Evolutionary conservation across 1,140 invertebrate genomes (phyloP), one percentile per base, ranked within the genome.

Genomic region (Trichoplusia ni): DNA sequence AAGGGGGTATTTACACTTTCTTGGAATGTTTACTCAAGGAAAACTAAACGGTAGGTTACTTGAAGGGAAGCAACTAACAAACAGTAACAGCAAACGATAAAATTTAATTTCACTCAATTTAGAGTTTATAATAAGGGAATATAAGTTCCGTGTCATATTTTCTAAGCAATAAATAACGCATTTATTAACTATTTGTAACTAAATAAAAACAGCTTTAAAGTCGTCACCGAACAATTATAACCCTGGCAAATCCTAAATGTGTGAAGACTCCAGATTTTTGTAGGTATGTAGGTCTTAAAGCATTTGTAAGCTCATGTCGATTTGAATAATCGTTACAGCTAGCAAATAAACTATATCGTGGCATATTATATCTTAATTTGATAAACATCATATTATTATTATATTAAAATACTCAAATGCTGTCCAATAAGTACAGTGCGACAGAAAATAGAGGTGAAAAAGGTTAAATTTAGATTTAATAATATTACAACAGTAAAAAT

Each of bases 301-400:
- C 81, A 63, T 81, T 62, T 49, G 69, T 82, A 86, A 86, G 84
- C 84, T 86, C 84, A 67, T 73, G 62, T 77, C 58, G 56, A 71
- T 74, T 77, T 69, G 74, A 75, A 75, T 46, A 68, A 71, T 53
- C 31, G 49, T 71, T 68, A 60, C 67, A 78, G 71, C 71, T 82
- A 84, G 69, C 72, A 69, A 53, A 64, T 71, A 49, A 77, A 76
- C 64, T 72, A 77, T 73, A 61, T 71, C 8, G 54, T 60, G 27
- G 42, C 27, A 19, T 60, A 60, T 21, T 44, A 59, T 37, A 54
- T 37, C 29, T 23, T 60, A 47, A 23, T 16, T 46, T 14, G 2
- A 42, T 58, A 47, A 60, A 38, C 35, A 51, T 54, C 21, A 23
- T 37, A 14, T 27, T 14, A 47, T 60, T 35, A 46, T 47, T 14